phyloP scores from a whole-genome alignment of 2,797 vertebrate species.

The Echiichthys vipera region DNA sequence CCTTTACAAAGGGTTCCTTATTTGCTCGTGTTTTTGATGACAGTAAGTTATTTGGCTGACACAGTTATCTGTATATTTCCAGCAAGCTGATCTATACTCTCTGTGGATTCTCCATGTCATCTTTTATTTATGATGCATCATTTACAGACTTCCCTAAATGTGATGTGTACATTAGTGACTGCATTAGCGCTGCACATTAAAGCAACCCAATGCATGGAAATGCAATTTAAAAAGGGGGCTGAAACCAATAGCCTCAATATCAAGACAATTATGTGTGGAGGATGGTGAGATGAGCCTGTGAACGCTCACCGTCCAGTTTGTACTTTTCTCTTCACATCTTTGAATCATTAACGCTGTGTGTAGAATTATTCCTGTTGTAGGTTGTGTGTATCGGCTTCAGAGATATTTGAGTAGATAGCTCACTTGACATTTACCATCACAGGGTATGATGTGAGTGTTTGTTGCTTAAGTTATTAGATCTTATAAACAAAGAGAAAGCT shows the following conservation, averaged over 20 bases:
- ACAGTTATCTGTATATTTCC: background rate
- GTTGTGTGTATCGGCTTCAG: background rate
- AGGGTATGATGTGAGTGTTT: background rate
- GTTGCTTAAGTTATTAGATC: background rate
- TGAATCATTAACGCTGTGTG: background rate
- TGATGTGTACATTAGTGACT: conserved; percentile 76
- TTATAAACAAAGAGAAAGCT: background rate
- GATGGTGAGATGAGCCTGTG: conserved; percentile 12
- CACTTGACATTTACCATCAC: background rate
- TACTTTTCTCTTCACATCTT: background rate
- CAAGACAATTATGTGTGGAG: conserved; percentile 34
- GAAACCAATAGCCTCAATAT: conserved; percentile 53
- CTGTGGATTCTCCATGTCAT: conserved; percentile 68
- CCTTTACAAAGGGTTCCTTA: background rate
- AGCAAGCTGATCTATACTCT: conserved; percentile 64
- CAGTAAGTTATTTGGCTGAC: conserved; percentile 18
- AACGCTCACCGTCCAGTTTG: background rate
- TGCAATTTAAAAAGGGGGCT: conserved; percentile 68
- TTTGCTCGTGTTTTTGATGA: conserved; percentile 20
- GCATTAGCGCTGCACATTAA: conserved; percentile 75
- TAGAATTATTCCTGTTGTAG: background rate
- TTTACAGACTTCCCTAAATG: conserved; percentile 71
- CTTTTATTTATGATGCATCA: conserved; percentile 80
- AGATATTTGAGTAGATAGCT: background rate
- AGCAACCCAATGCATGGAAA: conserved; percentile 65